Evolutionary conservation across 2,113 vertebrate genomes (phyloP).

Genomic region (Phoxinus phoxinus): DNA sequence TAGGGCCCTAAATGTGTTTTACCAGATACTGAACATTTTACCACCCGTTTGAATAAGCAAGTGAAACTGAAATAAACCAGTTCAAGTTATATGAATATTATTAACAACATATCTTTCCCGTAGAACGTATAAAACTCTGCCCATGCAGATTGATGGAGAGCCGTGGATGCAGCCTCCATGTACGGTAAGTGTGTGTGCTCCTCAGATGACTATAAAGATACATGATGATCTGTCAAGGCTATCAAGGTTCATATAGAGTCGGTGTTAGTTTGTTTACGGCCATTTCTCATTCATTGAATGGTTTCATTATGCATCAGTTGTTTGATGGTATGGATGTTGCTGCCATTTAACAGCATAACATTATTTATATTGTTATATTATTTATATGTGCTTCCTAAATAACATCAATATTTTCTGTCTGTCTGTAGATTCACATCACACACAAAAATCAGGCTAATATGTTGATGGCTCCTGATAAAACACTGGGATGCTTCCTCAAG

Average conservation of each 20-base stretch:
- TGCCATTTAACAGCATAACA: too few relatives aligned
- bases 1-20: not conserved
- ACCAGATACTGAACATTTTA: not conserved
- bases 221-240: not conserved
- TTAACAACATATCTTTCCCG: conserved; percentile 4
- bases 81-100: not conserved
- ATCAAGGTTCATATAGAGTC: not conserved
- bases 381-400: not conserved
- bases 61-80: not conserved
- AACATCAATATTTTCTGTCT: conserved; percentile 3
- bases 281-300: not conserved
- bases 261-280: not conserved
- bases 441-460: conserved; percentile 91
- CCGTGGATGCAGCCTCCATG: conserved; percentile 93
- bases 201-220: not conserved
- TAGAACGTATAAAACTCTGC: conserved; percentile 85
- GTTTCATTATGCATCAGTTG: not conserved
- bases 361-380: too few relatives aligned
- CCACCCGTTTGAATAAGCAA: too few relatives aligned
- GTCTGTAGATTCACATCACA: conserved; percentile 84
- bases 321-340: not conserved
- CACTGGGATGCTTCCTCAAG: conserved; percentile 84
- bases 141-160: conserved; percentile 93
- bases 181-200: conserved; percentile 77
- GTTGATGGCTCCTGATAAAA: conserved; percentile 82